Percentiles rank a stretch among this genome's conserved stretches.
Conservation (phyloP, 2,888 invertebrate species). For the Druceiella hillmani region DNA sequence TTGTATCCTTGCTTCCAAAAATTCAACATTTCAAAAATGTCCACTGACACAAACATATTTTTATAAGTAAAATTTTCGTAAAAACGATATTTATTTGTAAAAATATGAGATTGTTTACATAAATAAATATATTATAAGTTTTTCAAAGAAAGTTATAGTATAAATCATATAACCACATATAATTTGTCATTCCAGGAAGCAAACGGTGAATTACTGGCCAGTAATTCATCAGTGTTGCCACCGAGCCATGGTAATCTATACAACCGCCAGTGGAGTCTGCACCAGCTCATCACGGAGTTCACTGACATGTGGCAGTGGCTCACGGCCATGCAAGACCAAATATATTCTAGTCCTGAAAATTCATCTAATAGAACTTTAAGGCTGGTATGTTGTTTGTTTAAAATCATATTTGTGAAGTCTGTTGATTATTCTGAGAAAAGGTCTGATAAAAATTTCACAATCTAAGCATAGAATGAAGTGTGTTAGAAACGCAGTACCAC, state of each 20-base stretch:
- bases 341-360: constrained; percentile 69
- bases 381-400: constrained; percentile 47
- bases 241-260: constrained; percentile 29
- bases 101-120: too few species aligned
- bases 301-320: constrained; percentile 78
- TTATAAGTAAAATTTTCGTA: too few species aligned
- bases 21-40: too few species aligned
- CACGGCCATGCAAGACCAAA: constrained; percentile 69
- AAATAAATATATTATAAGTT: too few species aligned
- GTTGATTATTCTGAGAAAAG: neutral
- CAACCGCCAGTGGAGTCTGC: constrained; percentile 65
- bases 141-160: too few species aligned
- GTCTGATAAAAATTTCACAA: too few species aligned
- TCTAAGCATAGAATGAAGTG: too few species aligned
- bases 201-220: constrained; percentile 66
- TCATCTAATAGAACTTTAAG: constrained; percentile 61
- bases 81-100: too few species aligned
- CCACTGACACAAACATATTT: too few species aligned
- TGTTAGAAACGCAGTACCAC: too few species aligned
- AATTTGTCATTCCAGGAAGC: constrained; percentile 59
- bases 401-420: neutral
- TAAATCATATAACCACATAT: too few species aligned
- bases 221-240: constrained; percentile 50
- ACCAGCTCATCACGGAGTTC: constrained; percentile 73
- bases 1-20: too few species aligned